Base-by-base conservation (phyloP, 1,140 invertebrate species). In the Bemisia tabaci region DNA sequence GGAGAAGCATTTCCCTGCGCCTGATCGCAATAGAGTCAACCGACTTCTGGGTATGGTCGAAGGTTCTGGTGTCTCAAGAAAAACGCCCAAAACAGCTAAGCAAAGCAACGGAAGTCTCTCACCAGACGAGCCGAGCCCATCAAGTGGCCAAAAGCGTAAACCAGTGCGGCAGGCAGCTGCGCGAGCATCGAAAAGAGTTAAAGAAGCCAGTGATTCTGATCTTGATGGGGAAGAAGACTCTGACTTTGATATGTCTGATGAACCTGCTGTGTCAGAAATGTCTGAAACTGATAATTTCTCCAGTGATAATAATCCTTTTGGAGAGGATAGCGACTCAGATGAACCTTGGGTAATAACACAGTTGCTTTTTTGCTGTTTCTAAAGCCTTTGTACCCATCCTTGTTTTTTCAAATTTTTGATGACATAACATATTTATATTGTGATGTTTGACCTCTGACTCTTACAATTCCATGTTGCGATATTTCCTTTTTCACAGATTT, bases 1-100 rank as follows among this genome's bases (percentile, higher is more conserved):
- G 0, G 95, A 98, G 77, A 97, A 97, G 75, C 94, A 98, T 79
- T 98, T 98, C 75, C 95, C 95, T 5, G 94, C 93, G 1, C 92
- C 94, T 2, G 91, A 97, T 79, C 82, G 89, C 63, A 88, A 85
- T 77, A 84, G 93, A 68, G 92, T 94, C 65, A 87, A 90, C 71
- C 82, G 89, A 62, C 79, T 96, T 59, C 80, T 96, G 24, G 93
- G 92, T 26, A 70, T 60, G 60, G 69, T 25, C 5, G 60, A 26
- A 9, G 60, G 60, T 12, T 22, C 75, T 94, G 23, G 88, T 87
- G 72, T 73, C 77, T 5, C 76, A 79, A 1, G 76, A 79, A 71
- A 72, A 73, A 64, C 22, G 64, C 67, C 71, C 65, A 62, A 72
- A 66, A 48, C 5, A 9, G 5, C 33, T 17, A 73, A 76, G 85